A percentile compares a stretch with the other conserved stretches of the same genome.
These are phyloP conservation scores for Amphibalanus amphitrite DNA, from an alignment of 1,140 invertebrate genomes.

Conservation along the genomic window DNA sequence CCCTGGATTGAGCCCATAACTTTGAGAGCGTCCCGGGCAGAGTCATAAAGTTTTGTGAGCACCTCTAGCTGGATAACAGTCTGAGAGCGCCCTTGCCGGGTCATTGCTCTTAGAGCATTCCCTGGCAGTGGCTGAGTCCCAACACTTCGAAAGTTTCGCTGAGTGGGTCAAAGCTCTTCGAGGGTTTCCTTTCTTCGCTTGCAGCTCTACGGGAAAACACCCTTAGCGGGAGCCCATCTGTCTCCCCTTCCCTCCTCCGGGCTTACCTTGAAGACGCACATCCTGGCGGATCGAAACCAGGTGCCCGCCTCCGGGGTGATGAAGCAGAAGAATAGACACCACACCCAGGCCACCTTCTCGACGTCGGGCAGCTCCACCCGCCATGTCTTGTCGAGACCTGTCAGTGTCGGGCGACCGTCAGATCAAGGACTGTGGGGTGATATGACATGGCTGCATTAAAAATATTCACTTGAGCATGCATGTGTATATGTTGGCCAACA, in stretches of 20 bases:
- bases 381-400: slow-evolving; percentile 65
- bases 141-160: no score
- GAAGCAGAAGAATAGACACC: slow-evolving; percentile 74
- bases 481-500: no score
- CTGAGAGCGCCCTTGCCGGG: background rate
- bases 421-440: slow-evolving; percentile 6
- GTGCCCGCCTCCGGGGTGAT: slow-evolving; percentile 72
- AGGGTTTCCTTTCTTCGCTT: background rate
- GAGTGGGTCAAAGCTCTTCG: no score
- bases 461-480: no score
- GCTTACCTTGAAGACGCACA: slow-evolving; percentile 64
- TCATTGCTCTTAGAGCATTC: background rate
- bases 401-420: slow-evolving; percentile 10
- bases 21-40: no score
- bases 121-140: no score
- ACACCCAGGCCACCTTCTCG: slow-evolving; percentile 78
- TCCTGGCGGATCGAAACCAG: slow-evolving; percentile 59
- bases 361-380: slow-evolving; percentile 53
- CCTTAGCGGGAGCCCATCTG: background rate
- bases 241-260: background rate
- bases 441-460: no score
- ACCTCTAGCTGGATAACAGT: background rate
- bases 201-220: background rate
- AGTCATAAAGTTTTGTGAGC: no score
- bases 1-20: no score